Percentiles rank a stretch among this genome's conserved stretches.
These are phyloP conservation scores for Harpegnathos saltator DNA, from an alignment of 1,140 invertebrate species.

Conservation along the genomic window DNA sequence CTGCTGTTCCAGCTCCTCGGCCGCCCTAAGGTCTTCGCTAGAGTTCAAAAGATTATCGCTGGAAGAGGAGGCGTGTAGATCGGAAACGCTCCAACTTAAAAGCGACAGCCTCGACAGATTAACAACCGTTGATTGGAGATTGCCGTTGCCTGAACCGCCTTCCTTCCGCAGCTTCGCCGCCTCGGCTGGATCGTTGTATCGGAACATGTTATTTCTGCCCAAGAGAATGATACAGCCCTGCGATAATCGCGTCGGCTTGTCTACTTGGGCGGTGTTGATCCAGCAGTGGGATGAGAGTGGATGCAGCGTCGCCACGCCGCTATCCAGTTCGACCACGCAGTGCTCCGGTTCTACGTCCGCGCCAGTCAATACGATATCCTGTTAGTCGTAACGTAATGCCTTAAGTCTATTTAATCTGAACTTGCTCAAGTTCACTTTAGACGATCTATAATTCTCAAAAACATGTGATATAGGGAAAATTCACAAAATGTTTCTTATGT, in stretches of 20 bases:
- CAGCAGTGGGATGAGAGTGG: slow-evolving; percentile 92
- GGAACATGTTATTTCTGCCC: slow-evolving; percentile 96
- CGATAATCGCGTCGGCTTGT: slow-evolving; percentile 90
- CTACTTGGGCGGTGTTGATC: slow-evolving; percentile 93
- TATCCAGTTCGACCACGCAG: slow-evolving; percentile 91
- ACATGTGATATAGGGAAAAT: too few relatives aligned
- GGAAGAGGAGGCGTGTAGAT: slow-evolving; percentile 90
- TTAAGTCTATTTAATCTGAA: not conserved
- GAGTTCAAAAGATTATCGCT: slow-evolving; percentile 89
- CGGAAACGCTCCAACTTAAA: slow-evolving; percentile 93
- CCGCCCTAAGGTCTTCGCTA: slow-evolving; percentile 82
- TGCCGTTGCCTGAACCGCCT: slow-evolving; percentile 86
- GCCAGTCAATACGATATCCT: slow-evolving; percentile 93
- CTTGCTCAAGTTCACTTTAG: not conserved
- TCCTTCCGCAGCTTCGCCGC: slow-evolving; percentile 93
- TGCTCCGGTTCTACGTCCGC: slow-evolving; percentile 93
- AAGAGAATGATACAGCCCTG: slow-evolving; percentile 95
- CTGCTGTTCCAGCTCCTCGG: slow-evolving; percentile 84
- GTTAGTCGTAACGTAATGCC: slow-evolving; percentile 62
- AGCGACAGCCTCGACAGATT: slow-evolving; percentile 94
- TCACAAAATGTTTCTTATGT: not conserved
- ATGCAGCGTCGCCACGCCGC: slow-evolving; percentile 91
- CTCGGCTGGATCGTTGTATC: slow-evolving; percentile 96
- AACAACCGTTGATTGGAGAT: slow-evolving; percentile 88
- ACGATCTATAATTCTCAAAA: too few relatives aligned